A percentile compares a stretch with the other conserved stretches of the same genome.
These are phyloP conservation scores for Tiliqua scincoides DNA, from an alignment of 2,113 vertebrate species.

Conservation along the genomic window DNA sequence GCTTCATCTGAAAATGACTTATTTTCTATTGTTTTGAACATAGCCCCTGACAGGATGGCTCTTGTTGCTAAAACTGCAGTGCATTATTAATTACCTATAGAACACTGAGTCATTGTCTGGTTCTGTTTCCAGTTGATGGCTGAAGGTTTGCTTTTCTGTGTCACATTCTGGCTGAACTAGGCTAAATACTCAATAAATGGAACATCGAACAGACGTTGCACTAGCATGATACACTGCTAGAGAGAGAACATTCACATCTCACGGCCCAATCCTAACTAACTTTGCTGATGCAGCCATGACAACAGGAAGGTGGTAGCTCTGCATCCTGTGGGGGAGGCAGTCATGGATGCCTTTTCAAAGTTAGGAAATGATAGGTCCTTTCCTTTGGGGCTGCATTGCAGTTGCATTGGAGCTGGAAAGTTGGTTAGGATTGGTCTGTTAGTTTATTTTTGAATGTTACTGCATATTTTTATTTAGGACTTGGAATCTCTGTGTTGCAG, in stretches of 20 bases:
- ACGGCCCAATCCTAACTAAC: no score
- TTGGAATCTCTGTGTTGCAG: neutral
- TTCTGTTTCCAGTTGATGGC: neutral
- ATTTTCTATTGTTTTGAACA: neutral
- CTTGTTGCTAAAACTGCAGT: neutral
- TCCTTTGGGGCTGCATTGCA: no score
- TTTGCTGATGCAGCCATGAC: neutral
- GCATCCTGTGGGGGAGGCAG: no score
- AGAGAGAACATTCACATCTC: neutral
- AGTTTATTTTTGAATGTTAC: neutral
- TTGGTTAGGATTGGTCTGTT: no score
- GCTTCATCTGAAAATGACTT: neutral
- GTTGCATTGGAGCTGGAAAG: no score
- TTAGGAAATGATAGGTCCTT: no score
- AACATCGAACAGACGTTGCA: neutral
- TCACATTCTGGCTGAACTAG: neutral
- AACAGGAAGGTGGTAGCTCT: neutral
- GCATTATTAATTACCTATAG: neutral
- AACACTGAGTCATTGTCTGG: neutral
- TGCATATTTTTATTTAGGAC: neutral
- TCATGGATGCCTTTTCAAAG: no score
- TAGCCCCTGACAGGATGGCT: neutral
- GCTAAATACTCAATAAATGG: neutral
- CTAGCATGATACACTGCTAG: neutral
- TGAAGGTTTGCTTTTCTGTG: neutral